Evolutionary conservation across 2,888 invertebrate genomes (phyloP).

Genomic region (Coelogynopora nodosa): DNA sequence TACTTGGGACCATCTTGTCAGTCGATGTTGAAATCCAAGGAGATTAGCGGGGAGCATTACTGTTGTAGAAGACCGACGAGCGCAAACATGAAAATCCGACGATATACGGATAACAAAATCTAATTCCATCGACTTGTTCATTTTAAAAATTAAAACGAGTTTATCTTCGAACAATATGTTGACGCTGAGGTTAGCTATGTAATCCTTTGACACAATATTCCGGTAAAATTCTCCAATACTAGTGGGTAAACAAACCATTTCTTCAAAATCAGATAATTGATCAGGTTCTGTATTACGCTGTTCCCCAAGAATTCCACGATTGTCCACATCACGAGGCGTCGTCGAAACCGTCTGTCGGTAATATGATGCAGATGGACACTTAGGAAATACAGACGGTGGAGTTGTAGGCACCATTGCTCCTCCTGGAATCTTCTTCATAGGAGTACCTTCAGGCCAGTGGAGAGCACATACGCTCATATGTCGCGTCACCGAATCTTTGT

Average conservation of each 20-base stretch:
- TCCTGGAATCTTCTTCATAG: constrained; percentile 31
- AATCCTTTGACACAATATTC: constrained; percentile 14
- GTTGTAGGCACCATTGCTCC: constrained; percentile 31
- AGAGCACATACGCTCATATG: constrained; percentile 25
- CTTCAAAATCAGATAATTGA: background rate
- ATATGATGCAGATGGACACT: constrained; percentile 31
- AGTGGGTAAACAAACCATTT: background rate
- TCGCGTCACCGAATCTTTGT: constrained; percentile 31
- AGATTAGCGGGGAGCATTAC: constrained; percentile 25
- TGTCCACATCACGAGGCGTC: constrained; percentile 25
- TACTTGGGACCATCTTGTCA: constrained; percentile 33
- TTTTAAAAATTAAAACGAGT: constrained; percentile 27
- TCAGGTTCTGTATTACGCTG: background rate
- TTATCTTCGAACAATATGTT: constrained; percentile 1
- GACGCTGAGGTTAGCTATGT: constrained; percentile 24
- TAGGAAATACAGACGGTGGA: constrained; percentile 31
- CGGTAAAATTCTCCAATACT: background rate
- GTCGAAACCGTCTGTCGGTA: constrained; percentile 31
- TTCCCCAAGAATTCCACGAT: background rate
- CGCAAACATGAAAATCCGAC: constrained; percentile 27
- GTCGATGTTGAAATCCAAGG: constrained; percentile 35
- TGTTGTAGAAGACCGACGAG: constrained; percentile 28
- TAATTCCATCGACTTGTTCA: constrained; percentile 29
- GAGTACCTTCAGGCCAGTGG: constrained; percentile 30
- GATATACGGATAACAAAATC: constrained; percentile 27